Evolutionary conservation across 30 jellyfish, hydroid and myxozoan genomes (phyloP), one percentile per base, ranked within the genome.

Genomic region (Clytia hemisphaerica): DNA sequence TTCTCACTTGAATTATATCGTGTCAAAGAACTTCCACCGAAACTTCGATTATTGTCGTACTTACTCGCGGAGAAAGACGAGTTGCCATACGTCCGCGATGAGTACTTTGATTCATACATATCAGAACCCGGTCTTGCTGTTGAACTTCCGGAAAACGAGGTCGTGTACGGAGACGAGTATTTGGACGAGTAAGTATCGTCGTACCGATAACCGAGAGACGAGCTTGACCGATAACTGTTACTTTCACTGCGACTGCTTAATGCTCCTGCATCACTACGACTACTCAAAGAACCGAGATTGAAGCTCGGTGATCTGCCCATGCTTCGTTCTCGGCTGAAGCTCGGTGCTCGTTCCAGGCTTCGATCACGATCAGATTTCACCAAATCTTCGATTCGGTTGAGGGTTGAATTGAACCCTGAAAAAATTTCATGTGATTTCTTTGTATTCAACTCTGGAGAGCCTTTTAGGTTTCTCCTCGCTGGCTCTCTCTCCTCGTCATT

Each of bases 341-440:
- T n/a, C n/a, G n/a, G n/a, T n/a, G n/a, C n/a, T n/a, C n/a, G n/a
- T n/a, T n/a, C n/a, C n/a, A n/a, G n/a, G n/a, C n/a, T n/a, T n/a
- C n/a, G n/a, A n/a, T 69, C 16, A 9, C 81, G 81, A 6, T 69
- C 74, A 29, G 10, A 24, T 53, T 51, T 24, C 16, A 69, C 51
- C 36, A 69, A 28, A 1, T 31, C 50, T 50, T 69, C 81, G 47
- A 69, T 69, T 69, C 81, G 21, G 29, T 49, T 30, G 6, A 69
- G 74, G 28, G 81, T 69, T 75, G n/a, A 19, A 18, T 24, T 25
- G 40, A 69, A 69, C 0, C 59, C 59, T 18, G 47, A 45, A 69
- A 69, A 69, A 2, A 45, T 49, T 29, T 48, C 72, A 6, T 45
- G 58, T 45, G 81, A 22, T n/a, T n/a, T n/a, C n/a, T n/a, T n/a